These are phyloP conservation scores for Colaptes auratus DNA, from an alignment of 2,113 vertebrate species.

Conservation along the genomic window DNA sequence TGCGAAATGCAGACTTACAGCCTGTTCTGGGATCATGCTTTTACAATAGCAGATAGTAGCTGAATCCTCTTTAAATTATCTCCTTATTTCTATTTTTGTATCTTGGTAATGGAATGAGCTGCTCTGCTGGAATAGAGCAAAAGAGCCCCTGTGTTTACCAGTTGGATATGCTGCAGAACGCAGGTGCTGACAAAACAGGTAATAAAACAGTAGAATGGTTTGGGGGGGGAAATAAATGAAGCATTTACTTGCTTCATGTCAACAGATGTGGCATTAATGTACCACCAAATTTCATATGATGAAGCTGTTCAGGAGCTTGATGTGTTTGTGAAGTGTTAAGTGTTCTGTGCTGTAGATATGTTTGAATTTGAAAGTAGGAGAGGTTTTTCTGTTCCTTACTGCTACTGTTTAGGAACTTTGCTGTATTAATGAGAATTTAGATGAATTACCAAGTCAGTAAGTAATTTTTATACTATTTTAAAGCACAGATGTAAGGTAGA, in stretches of 20 bases:
- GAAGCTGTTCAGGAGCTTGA: not conserved
- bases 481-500: not conserved
- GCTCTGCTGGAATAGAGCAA: constrained; percentile 47
- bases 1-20: constrained; percentile 46
- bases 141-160: constrained; percentile 24
- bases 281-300: not conserved
- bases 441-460: not conserved
- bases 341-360: not conserved
- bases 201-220: not conserved
- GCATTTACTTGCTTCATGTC: not conserved
- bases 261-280: not conserved
- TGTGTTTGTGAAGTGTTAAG: not conserved
- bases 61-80: constrained; percentile 80
- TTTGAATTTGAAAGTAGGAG: not conserved
- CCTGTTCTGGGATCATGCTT: constrained; percentile 65
- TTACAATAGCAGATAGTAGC: constrained; percentile 67
- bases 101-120: constrained; percentile 75
- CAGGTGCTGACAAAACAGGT: constrained; percentile 30
- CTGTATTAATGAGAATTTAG: not conserved
- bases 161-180: constrained; percentile 37
- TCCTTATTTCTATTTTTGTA: constrained; percentile 79
- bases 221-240: not conserved
- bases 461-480: not conserved
- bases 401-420: not conserved
- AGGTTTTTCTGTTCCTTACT: not conserved